Percentiles rank a stretch among this genome's conserved stretches.
Conservation (phyloP, 2,797 vertebrate species). For the Geotrypetes seraphini region DNA sequence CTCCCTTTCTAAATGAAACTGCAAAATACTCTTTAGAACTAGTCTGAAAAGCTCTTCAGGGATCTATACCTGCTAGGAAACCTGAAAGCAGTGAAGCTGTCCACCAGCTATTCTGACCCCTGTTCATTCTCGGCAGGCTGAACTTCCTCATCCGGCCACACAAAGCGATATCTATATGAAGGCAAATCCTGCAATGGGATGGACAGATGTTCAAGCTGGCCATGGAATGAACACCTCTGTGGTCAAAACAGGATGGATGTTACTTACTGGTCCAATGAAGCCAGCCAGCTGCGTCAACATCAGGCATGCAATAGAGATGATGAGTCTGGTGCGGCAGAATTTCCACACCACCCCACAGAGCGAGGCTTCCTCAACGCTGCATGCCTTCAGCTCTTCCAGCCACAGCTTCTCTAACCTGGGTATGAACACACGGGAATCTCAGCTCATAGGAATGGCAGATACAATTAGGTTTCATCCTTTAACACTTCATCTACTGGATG, state of each 20-base stretch:
- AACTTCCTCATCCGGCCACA: no score
- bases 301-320: slow-evolving; percentile 84
- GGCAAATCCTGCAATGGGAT: slow-evolving; percentile 30
- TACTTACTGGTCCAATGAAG: slow-evolving; percentile 92
- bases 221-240: slow-evolving; percentile 30
- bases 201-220: slow-evolving; percentile 30
- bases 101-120: no score
- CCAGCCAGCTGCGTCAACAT: slow-evolving; percentile 85
- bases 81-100: no score
- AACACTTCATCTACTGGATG: no score
- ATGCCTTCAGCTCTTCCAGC: slow-evolving; percentile 68
- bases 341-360: slow-evolving; percentile 71
- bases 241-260: slow-evolving; percentile 52
- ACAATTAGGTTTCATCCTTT: no score
- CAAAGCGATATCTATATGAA: no score
- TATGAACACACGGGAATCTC: slow-evolving; percentile 26
- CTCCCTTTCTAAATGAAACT: no score
- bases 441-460: no score
- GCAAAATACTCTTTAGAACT: no score
- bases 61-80: no score
- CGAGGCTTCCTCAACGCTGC: slow-evolving; percentile 65
- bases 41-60: no score
- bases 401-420: slow-evolving; percentile 74
- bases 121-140: no score
- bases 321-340: slow-evolving; percentile 80